Evolutionary conservation across 2,888 invertebrate genomes (phyloP).

Genomic region (Lottia scabra): DNA sequence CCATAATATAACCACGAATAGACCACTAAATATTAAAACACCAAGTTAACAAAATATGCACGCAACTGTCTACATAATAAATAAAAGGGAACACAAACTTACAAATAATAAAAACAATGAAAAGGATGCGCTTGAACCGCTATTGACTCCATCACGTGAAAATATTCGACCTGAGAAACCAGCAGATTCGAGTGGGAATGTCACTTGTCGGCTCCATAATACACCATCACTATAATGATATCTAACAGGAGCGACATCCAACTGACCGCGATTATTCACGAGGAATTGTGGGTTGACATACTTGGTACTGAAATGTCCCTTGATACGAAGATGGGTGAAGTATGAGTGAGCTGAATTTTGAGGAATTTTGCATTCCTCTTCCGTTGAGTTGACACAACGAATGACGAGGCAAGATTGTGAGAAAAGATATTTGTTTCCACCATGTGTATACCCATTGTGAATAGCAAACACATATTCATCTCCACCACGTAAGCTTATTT

Average conservation of each 20-base stretch:
- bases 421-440: conserved; percentile 36
- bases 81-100: no score
- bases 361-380: conserved; percentile 35
- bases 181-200: conserved; percentile 33
- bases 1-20: no score
- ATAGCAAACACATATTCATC: conserved; percentile 53
- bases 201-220: conserved; percentile 21
- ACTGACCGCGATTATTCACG: conserved; percentile 19
- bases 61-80: no score
- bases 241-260: conserved; percentile 23
- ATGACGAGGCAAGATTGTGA: conserved; percentile 49
- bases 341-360: conserved; percentile 28
- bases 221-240: conserved; percentile 28
- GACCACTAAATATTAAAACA: no score
- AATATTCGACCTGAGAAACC: conserved; percentile 40
- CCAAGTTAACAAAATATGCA: no score
- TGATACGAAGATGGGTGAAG: conserved; percentile 33
- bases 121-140: not conserved
- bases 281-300: conserved; percentile 46
- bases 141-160: conserved; percentile 16
- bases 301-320: conserved; percentile 34
- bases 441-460: conserved; percentile 47
- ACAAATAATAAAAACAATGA: no score
- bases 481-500: not conserved
- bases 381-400: conserved; percentile 36